These are phyloP conservation scores for Pimephales promelas DNA, from an alignment of 2,113 vertebrate species.

Conservation along the genomic window DNA sequence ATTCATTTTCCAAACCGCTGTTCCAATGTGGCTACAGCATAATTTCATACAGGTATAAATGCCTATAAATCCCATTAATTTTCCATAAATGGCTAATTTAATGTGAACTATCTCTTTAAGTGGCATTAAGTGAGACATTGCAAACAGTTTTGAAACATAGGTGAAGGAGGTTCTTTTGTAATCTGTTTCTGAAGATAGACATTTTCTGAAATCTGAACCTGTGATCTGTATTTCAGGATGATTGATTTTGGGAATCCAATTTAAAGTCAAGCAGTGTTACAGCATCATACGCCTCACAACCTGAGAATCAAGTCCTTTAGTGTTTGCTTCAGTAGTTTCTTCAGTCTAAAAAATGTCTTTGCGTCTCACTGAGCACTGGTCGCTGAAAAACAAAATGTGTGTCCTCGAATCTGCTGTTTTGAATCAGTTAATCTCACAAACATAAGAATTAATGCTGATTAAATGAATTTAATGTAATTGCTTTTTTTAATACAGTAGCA, in stretches of 20 bases:
- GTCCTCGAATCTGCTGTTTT: not conserved
- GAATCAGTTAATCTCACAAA: not conserved
- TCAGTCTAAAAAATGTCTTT: not conserved
- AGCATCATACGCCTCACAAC: not conserved
- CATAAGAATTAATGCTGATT: not conserved
- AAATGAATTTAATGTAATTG: slow-evolving; percentile 28
- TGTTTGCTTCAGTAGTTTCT: slow-evolving; percentile 10
- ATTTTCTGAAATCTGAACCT: not conserved
- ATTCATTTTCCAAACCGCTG: no score
- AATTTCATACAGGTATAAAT: no score
- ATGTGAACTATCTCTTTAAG: not conserved
- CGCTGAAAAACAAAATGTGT: slow-evolving; percentile 1
- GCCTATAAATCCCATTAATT: no score
- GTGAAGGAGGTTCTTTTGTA: not conserved
- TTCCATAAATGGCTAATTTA: not conserved
- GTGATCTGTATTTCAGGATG: not conserved
- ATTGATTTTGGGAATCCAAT: not conserved
- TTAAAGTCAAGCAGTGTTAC: not conserved
- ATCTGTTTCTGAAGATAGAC: not conserved
- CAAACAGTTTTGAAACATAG: not conserved
- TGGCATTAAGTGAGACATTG: not conserved
- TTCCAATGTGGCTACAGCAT: no score
- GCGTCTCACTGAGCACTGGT: not conserved
- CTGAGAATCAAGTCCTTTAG: not conserved
- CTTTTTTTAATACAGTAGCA: not conserved